Conservation (phyloP, 2,888 invertebrate genomes). For the Glomeris marginata region DNA sequence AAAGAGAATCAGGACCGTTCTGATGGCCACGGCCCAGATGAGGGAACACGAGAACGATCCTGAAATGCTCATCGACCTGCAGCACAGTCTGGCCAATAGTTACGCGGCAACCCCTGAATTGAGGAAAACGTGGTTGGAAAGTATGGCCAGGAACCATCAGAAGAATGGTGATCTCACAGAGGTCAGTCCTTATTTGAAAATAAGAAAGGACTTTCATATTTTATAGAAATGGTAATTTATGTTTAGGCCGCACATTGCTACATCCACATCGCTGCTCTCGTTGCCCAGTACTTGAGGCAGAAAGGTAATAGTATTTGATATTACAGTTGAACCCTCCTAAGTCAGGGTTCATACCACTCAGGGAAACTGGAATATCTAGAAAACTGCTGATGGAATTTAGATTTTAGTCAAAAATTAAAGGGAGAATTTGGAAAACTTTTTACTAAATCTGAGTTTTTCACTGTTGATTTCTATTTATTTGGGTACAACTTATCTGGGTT, state of each 20-base stretch:
- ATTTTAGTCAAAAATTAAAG: too few relatives aligned
- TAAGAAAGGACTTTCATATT: background rate
- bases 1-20: constrained; percentile 78
- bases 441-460: background rate
- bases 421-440: background rate
- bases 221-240: constrained; percentile 8
- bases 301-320: constrained; percentile 32
- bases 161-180: constrained; percentile 74
- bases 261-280: constrained; percentile 84
- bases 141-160: constrained; percentile 70
- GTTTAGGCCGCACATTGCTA: constrained; percentile 78
- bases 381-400: too few relatives aligned
- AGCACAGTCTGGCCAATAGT: constrained; percentile 80
- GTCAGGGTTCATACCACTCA: too few relatives aligned
- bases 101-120: constrained; percentile 89
- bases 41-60: constrained; percentile 80
- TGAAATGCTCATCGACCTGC: constrained; percentile 77
- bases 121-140: constrained; percentile 88
- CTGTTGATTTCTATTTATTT: background rate
- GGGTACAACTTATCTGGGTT: background rate
- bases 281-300: constrained; percentile 76
- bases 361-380: too few relatives aligned
- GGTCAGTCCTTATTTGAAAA: constrained; percentile 35
- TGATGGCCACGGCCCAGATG: constrained; percentile 88
- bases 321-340: too few relatives aligned